Base-by-base conservation (phyloP, 1,140 invertebrate species). In the Laodelphax striatellus region DNA sequence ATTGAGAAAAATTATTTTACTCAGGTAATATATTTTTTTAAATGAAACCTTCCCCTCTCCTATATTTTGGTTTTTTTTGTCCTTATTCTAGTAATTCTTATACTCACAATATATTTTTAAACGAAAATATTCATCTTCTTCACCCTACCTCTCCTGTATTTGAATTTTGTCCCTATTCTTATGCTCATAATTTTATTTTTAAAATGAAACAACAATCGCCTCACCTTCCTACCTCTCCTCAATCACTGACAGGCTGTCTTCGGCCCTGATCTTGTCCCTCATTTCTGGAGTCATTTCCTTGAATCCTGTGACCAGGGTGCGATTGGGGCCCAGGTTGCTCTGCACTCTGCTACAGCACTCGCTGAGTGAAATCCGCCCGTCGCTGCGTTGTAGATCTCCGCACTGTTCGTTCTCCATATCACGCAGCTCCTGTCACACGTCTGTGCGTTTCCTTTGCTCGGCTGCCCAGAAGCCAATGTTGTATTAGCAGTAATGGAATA, bases 381-480 rank as follows among this genome's bases (percentile, higher is more conserved):
- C 50, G 92, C 77, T 66, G 84, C 82, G 70, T 94, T 94, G 69
- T 88, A 87, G 62, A 93, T 90, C 74, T 94, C n/a, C 91, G 50
- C 88, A 88, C 60, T 81, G 78, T 66, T 90, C 83, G 68, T 93
- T 90, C 67, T 92, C 87, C 58, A 83, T 79, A 6, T 86, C 82
- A 66, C 86, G 80, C 52, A 75, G 72, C 50, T 81, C n/a, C 75
- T 59, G 81, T 73, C 54, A 82, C 73, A 13, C 75, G 72, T 50
- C 78, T 76, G 43, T 79, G 71, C 53, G 83, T 77, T 55, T 79
- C 80, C n/a, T n/a, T 64, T 81, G 79, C 68, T 90, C 86, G 22
- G 80, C 75, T 1, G 81, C 82, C 86, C 89, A 60, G 11, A 53
- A 52, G n/a, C n/a, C n/a, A n/a, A n/a, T n/a, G 16, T 11, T 42